These are phyloP conservation scores for Himalopsyche phryganea DNA, from an alignment of 1,140 invertebrate species.

Conservation along the genomic window DNA sequence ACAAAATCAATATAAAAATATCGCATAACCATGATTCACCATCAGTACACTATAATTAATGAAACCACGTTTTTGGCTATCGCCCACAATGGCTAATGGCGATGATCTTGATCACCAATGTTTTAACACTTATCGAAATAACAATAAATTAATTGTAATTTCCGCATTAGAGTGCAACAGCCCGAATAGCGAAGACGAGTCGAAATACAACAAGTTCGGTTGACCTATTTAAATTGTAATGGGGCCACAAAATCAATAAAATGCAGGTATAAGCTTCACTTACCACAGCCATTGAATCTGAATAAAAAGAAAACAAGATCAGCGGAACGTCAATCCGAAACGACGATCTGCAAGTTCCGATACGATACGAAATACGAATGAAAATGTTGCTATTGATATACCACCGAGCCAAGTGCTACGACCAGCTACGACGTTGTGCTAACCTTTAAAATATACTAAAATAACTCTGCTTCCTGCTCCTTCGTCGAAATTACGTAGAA, in stretches of 20 bases:
- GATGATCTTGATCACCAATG: slow-evolving; percentile 18
- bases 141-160: neutral
- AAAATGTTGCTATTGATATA: slow-evolving; percentile 15
- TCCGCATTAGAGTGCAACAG: neutral
- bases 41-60: slow-evolving; percentile 8
- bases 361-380: slow-evolving; percentile 4
- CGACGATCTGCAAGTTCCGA: slow-evolving; percentile 19
- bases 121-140: slow-evolving; percentile 3
- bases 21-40: neutral
- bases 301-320: slow-evolving; percentile 30
- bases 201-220: neutral
- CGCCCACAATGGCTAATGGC: slow-evolving; percentile 28
- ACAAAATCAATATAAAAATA: slow-evolving; percentile 3
- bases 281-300: slow-evolving; percentile 24
- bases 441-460: neutral
- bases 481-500: too few relatives aligned
- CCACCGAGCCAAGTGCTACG: neutral
- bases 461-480: too few relatives aligned
- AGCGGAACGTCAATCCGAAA: slow-evolving; percentile 22
- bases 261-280: slow-evolving; percentile 14
- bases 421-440: neutral
- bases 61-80: slow-evolving; percentile 28
- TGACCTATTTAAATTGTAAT: slow-evolving; percentile 7
- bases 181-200: too few relatives aligned
- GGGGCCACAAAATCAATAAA: slow-evolving; percentile 22